A percentile compares a stretch with the other conserved stretches of the same genome.
Evolutionary conservation across 2,113 vertebrate species (phyloP).

Genomic region (Pleuronectes platessa): DNA sequence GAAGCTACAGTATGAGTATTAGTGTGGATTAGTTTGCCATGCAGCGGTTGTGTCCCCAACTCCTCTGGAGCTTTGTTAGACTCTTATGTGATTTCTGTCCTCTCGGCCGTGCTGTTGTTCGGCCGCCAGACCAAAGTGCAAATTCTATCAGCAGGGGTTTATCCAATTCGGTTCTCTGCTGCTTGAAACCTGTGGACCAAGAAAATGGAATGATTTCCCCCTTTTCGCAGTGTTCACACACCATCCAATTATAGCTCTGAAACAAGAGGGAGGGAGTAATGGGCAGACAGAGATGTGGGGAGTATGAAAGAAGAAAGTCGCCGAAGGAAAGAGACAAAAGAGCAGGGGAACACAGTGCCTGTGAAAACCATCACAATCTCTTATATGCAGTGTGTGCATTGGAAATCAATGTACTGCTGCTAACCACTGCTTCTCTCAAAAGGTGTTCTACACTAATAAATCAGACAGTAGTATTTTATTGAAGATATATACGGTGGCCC

Average conservation of each 20-base stretch:
- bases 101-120: slow-evolving; percentile 54
- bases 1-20: slow-evolving; percentile 28
- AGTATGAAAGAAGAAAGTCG: slow-evolving; percentile 20
- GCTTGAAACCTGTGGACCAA: slow-evolving; percentile 59
- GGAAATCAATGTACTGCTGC: neutral
- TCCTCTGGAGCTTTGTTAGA: slow-evolving; percentile 28
- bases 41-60: neutral
- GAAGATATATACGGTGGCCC: neutral
- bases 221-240: slow-evolving; percentile 55
- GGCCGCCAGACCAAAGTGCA: slow-evolving; percentile 63
- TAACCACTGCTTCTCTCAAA: neutral
- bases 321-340: slow-evolving; percentile 28
- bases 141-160: slow-evolving; percentile 70
- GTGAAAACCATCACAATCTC: neutral
- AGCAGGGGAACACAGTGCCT: neutral
- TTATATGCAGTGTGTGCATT: neutral
- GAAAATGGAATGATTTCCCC: slow-evolving; percentile 58
- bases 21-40: slow-evolving; percentile 44
- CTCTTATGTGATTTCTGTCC: slow-evolving; percentile 41
- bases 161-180: slow-evolving; percentile 54
- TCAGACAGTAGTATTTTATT: neutral
- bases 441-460: neutral
- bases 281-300: slow-evolving; percentile 44
- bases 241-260: slow-evolving; percentile 66
- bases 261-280: slow-evolving; percentile 50